Percentiles rank a stretch among this genome's conserved stretches.
Evolutionary conservation across 2,113 vertebrate genomes (phyloP).

Genomic region (Dipodomys spectabilis): DNA sequence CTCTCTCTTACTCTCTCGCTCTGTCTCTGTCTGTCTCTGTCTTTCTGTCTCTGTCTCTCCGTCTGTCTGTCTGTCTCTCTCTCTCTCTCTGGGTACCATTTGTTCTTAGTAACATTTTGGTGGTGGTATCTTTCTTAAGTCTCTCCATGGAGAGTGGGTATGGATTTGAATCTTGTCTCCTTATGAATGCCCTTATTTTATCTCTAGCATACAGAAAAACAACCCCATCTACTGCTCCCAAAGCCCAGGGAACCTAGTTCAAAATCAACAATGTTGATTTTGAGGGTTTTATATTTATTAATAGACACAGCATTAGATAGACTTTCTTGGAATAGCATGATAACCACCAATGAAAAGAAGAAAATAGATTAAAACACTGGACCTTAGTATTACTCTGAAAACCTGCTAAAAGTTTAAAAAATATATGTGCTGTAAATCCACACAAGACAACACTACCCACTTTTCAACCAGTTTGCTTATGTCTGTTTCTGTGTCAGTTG

Average conservation of each 20-base stretch:
- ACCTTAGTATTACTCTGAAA: not conserved
- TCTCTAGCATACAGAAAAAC: accelerated
- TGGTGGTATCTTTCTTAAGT: not conserved
- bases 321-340: not conserved
- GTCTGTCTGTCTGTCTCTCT: too few species aligned
- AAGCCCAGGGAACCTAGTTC: not conserved
- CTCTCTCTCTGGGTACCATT: not conserved
- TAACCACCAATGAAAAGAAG: not conserved
- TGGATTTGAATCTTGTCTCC: not conserved
- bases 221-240: not conserved
- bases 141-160: not conserved
- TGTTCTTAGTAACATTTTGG: not conserved
- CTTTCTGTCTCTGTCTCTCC: too few species aligned
- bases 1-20: too few species aligned
- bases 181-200: not conserved
- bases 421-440: not conserved
- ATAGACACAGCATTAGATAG: not conserved
- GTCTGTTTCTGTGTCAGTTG: not conserved
- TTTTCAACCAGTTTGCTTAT: not conserved
- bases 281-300: not conserved
- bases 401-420: too few species aligned
- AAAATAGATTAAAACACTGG: not conserved
- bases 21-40: too few species aligned
- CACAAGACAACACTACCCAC: not conserved
- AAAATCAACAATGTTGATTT: not conserved